Percentiles rank a stretch among this genome's conserved stretches.
phyloP scores from a whole-genome alignment of 35 echinoderm and acorn worm species.

The Heliocidaris erythrogramma region DNA sequence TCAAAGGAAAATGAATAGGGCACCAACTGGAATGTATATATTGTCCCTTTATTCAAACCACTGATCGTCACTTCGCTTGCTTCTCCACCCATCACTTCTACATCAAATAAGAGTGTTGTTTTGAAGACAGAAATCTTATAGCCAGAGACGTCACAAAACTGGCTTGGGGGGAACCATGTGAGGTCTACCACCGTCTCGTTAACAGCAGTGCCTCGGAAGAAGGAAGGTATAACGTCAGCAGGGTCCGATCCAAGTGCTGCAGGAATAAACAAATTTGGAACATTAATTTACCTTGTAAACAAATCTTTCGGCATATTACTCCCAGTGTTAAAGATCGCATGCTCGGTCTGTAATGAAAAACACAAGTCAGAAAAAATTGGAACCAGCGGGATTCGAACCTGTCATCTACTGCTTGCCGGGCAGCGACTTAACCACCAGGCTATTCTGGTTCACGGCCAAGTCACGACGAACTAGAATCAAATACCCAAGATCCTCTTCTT shows the following conservation, averaged over 20 bases:
- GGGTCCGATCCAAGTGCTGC: not conserved
- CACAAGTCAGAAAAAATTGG: no score
- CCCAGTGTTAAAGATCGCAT: no score
- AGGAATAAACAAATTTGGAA: not conserved
- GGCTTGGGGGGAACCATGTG: constrained; percentile 39
- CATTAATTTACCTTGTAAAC: no score
- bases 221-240: constrained; percentile 43
- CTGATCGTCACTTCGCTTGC: not conserved
- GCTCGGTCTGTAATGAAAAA: no score
- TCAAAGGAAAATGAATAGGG: not conserved
- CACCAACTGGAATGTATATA: not conserved
- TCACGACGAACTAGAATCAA: no score
- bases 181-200: constrained; percentile 36
- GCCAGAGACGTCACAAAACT: constrained; percentile 65
- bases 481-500: no score
- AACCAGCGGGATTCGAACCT: no score
- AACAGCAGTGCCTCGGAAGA: constrained; percentile 13
- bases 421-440: no score
- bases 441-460: no score
- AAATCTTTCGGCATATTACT: no score
- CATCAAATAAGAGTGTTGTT: not conserved
- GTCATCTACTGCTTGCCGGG: no score
- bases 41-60: not conserved
- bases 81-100: not conserved
- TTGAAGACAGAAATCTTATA: constrained; percentile 59